Evolutionary conservation across 1,140 invertebrate genomes (phyloP), one percentile per base, ranked within the genome.

Genomic region (Phenacoccus solenopsis): DNA sequence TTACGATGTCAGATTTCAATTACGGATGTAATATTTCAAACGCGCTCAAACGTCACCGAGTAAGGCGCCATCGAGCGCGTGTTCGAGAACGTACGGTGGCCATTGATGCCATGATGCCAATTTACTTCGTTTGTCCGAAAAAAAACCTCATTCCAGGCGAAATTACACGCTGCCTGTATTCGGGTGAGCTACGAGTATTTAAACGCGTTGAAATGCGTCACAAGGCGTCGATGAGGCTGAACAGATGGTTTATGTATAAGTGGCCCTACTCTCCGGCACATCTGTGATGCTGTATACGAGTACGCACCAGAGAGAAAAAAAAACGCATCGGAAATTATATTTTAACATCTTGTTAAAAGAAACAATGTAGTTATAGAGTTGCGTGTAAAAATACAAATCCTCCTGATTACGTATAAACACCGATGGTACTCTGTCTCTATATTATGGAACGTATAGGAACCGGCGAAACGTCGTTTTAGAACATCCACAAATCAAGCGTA

Each of bases 11-110:
- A 22, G 59, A 64, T 64, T 64, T 64, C 59, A 64, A 64, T 64
- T 64, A 64, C 59, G 59, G 59, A 64, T 64, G 59, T 64, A 64
- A 64, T 64, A 64, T 64, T 64, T 64, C 59, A 64, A 49, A 49
- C 38, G 38, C n/a, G n/a, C n/a, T n/a, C n/a, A n/a, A 49, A 49
- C 38, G 38, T 49, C 38, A 49, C 38, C 38, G 20, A 5, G 5
- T 49, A 16, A 3, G 38, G 38, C 38, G 38, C 38, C 38, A 49
- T 4, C 38, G 38, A 3, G 12, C 3, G 38, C 30, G 30, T 49
- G 16, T 49, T 49, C 20, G 13, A 16, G 12, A n/a, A 49, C 38
- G 38, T 49, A n/a, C 38, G n/a, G n/a, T n/a, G n/a, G n/a, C n/a
- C 38, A 49, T 16, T 16, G 16, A n/a, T 49, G 30, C 13, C 5